Evolutionary conservation across 2,888 invertebrate genomes (phyloP).

Genomic region (Eupithecia dodoneata): DNA sequence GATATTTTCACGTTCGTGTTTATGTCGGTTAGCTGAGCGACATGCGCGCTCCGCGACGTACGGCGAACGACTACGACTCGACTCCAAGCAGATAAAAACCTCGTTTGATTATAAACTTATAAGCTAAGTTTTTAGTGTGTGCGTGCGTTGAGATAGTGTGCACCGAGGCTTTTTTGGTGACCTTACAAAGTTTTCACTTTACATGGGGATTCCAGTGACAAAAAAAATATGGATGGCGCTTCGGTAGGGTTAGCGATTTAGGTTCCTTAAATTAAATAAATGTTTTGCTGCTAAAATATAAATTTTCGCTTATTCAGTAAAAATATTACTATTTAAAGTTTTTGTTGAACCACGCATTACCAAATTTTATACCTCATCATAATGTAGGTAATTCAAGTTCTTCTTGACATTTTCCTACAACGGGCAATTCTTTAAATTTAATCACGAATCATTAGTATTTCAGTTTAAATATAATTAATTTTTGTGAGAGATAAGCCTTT

Average conservation of each 20-base stretch:
- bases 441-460: background rate
- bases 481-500: background rate
- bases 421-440: background rate
- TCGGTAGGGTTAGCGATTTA: constrained; percentile 29
- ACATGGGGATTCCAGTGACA: constrained; percentile 44
- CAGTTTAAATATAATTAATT: background rate
- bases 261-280: background rate
- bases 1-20: constrained; percentile 71
- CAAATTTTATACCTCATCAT: background rate
- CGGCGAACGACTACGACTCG: constrained; percentile 78
- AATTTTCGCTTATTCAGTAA: background rate
- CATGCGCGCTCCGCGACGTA: constrained; percentile 78
- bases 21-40: constrained; percentile 64
- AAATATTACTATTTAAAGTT: background rate
- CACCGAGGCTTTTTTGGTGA: constrained; percentile 74
- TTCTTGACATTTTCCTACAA: background rate
- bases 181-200: constrained; percentile 78
- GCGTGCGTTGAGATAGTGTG: constrained; percentile 73
- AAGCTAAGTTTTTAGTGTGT: constrained; percentile 82
- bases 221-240: constrained; percentile 41
- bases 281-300: background rate
- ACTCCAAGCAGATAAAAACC: constrained; percentile 75
- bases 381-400: background rate
- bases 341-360: background rate
- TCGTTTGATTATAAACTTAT: constrained; percentile 84